A percentile compares a stretch with the other conserved stretches of the same genome.
phyloP scores from a whole-genome alignment of 2,888 invertebrate species.

The Epirrita christyi region DNA sequence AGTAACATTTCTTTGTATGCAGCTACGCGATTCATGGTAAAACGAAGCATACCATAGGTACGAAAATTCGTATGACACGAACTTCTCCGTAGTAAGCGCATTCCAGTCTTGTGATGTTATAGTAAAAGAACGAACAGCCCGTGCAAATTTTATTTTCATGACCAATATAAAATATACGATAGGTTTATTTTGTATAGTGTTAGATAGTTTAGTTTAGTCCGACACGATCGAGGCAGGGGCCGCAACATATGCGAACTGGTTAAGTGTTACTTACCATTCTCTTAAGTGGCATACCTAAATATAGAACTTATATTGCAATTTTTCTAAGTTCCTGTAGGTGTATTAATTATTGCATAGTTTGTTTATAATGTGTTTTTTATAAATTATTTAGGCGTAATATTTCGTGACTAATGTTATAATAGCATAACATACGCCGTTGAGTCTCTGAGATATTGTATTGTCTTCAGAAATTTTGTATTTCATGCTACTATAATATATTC shows the following conservation, averaged over 20 bases:
- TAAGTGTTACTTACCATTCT: slow-evolving; percentile 66
- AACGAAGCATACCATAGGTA: not conserved
- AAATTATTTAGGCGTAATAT: slow-evolving; percentile 79
- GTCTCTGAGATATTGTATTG: not conserved
- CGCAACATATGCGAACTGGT: slow-evolving; percentile 55
- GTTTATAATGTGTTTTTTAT: slow-evolving; percentile 61
- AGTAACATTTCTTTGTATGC: slow-evolving; percentile 28
- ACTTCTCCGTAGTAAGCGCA: slow-evolving; percentile 70
- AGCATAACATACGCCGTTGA: slow-evolving; percentile 59
- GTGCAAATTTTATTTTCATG: slow-evolving; percentile 64
- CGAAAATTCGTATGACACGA: slow-evolving; percentile 18
- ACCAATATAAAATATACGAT: slow-evolving; percentile 65
- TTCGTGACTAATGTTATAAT: slow-evolving; percentile 67
- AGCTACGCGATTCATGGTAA: slow-evolving; percentile 20
- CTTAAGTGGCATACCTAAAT: slow-evolving; percentile 84
- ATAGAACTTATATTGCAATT: slow-evolving; percentile 84
- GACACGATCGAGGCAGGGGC: slow-evolving; percentile 47
- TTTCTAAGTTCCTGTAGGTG: slow-evolving; percentile 84
- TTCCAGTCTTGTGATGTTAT: slow-evolving; percentile 70
- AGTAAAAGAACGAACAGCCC: slow-evolving; percentile 50
- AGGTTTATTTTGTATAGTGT: slow-evolving; percentile 66
- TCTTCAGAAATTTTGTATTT: slow-evolving; percentile 42
- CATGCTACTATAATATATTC: slow-evolving; percentile 70
- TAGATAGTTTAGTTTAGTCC: slow-evolving; percentile 68
- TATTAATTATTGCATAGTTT: slow-evolving; percentile 82